Evolutionary conservation across 2,797 vertebrate species (phyloP).

Genomic region (Allochrocebus solatus): DNA sequence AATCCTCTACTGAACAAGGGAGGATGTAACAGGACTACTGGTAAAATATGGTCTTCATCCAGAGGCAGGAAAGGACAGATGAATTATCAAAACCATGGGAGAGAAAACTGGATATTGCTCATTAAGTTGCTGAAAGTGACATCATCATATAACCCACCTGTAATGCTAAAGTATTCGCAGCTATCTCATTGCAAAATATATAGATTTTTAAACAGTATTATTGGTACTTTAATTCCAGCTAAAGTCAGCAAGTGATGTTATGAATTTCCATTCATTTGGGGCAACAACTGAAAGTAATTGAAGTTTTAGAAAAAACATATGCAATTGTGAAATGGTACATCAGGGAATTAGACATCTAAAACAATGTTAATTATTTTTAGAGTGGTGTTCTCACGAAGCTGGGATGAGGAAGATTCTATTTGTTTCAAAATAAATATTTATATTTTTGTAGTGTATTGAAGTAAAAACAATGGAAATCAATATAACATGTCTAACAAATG

Average conservation of each 20-base stretch:
- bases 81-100: slow-evolving; percentile 54
- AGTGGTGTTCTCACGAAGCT: slow-evolving; percentile 62
- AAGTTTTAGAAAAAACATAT: slow-evolving; percentile 56
- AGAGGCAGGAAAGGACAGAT: slow-evolving; percentile 41
- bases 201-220: neutral
- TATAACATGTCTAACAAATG: neutral
- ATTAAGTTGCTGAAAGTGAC: neutral
- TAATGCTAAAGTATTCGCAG: neutral
- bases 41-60: slow-evolving; percentile 70
- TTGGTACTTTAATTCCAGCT: slow-evolving; percentile 14
- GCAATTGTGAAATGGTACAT: slow-evolving; percentile 56
- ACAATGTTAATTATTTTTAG: slow-evolving; percentile 44
- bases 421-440: slow-evolving; percentile 58
- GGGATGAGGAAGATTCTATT: slow-evolving; percentile 11
- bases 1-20: slow-evolving; percentile 65
- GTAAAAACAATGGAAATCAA: neutral
- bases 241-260: slow-evolving; percentile 39
- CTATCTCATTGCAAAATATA: neutral
- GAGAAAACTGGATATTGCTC: slow-evolving; percentile 39
- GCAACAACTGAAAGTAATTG: slow-evolving; percentile 65
- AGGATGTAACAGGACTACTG: slow-evolving; percentile 49
- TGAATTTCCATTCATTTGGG: slow-evolving; percentile 18
- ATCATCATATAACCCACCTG: neutral
- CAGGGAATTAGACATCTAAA: slow-evolving; percentile 48
- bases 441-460: neutral